Evolutionary conservation across 2,113 vertebrate species (phyloP).

Genomic region (Protobothrops mucrosquamatus): DNA sequence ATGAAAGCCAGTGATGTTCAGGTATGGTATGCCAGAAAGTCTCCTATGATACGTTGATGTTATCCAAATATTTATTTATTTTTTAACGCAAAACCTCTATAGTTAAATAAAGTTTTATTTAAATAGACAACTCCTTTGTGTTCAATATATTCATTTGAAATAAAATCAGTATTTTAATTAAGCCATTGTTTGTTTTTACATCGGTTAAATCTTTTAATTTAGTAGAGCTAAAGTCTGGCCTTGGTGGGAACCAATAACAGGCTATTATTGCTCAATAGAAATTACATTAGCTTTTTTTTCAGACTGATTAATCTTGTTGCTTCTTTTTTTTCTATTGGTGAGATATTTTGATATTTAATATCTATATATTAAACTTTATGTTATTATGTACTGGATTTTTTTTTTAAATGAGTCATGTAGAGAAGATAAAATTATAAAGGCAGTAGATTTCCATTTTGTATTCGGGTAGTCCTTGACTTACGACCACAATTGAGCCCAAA

Average conservation of each 20-base stretch:
- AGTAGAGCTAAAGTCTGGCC: background rate
- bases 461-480: no score
- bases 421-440: background rate
- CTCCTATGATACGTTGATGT: background rate
- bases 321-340: background rate
- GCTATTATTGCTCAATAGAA: background rate
- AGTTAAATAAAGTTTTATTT: background rate
- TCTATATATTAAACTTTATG: background rate
- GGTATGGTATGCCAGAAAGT: conserved; percentile 60
- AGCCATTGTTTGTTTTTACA: background rate
- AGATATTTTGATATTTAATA: background rate
- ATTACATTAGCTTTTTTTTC: background rate
- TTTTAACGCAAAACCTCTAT: background rate
- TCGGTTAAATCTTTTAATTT: background rate
- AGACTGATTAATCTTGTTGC: background rate
- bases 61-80: background rate
- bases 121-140: background rate
- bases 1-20: conserved; percentile 80
- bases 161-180: background rate
- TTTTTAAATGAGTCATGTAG: background rate
- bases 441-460: background rate
- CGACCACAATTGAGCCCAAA: no score
- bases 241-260: background rate
- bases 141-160: background rate
- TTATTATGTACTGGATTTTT: background rate